Evolutionary conservation across 1,140 invertebrate genomes (phyloP), one percentile per base, ranked within the genome.

Genomic region (Aphaenogaster floridana): DNA sequence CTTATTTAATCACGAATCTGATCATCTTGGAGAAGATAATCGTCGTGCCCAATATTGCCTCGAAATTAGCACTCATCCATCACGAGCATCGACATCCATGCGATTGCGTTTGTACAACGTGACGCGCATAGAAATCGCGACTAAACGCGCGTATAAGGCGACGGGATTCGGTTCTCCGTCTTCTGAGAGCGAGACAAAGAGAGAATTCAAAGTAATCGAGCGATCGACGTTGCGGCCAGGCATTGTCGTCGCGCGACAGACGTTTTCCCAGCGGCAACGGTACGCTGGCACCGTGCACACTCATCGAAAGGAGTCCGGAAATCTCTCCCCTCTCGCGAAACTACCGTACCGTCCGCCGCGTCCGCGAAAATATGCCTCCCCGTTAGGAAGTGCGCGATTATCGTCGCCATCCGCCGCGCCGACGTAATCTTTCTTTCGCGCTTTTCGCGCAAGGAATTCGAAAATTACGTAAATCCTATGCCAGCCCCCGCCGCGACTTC

Each of bases 221-320:
- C 15, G 64, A 78, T 52, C 28, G 61, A 42, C 74, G 28, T 28
- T 28, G 11, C n/a, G 68, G 15, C 52, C n/a, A 45, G 72, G 63
- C 78, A 88, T 90, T 89, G 69, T 90, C 86, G 79, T 54, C 89
- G 87, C 80, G 90, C 54, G 84, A 89, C 80, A 86, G 42, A 84
- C 59, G 79, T 91, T 89, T 91, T 91, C 89, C 83, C 89, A 91
- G 54, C 50, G 36, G 11, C 28, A 42, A 45, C 57, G 74, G 57
- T 28, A 69, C 42, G 28, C 28, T 42, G 34, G 13, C 57, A 61
- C 6, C 54, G 68, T 61, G 83, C 54, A 45, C 80, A 48, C 36
- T 84, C 79, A 63, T 91, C 86, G 90, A 91, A 91, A 91, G 87
- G 83, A 91, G 90, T 69, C 89, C 90, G 90, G 89, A 91, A 91